Evolutionary conservation across 2,888 invertebrate species (phyloP).

Genomic region (Drosophila putrida): DNA sequence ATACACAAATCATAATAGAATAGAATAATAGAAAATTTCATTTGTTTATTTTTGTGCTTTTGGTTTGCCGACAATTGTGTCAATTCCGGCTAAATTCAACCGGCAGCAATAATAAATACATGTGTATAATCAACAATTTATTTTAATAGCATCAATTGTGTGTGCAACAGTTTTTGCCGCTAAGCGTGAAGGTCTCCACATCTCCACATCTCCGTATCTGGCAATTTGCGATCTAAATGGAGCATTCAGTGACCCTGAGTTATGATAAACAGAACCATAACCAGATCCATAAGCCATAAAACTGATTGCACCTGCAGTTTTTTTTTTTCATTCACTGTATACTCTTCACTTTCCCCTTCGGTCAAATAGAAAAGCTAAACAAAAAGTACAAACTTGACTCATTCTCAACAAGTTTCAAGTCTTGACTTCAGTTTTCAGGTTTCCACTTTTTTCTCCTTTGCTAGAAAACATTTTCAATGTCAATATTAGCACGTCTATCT

Average conservation of each 20-base stretch:
- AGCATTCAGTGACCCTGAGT: slow-evolving; percentile 55
- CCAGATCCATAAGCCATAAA: slow-evolving; percentile 36
- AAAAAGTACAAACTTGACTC: slow-evolving; percentile 50
- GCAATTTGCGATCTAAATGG: slow-evolving; percentile 52
- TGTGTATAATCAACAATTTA: slow-evolving; percentile 54
- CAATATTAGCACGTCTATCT: slow-evolving; percentile 69
- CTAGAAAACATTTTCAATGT: slow-evolving; percentile 68
- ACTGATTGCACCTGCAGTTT: slow-evolving; percentile 52
- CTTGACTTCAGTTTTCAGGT: slow-evolving; percentile 23
- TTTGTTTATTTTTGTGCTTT: slow-evolving; percentile 42
- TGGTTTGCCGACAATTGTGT: slow-evolving; percentile 58
- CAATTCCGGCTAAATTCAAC: slow-evolving; percentile 49
- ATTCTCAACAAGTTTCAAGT: slow-evolving; percentile 58
- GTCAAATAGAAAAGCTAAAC: slow-evolving; percentile 35
- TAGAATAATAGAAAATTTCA: slow-evolving; percentile 32
- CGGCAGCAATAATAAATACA: slow-evolving; percentile 23
- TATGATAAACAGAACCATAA: slow-evolving; percentile 15
- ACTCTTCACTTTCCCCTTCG: slow-evolving; percentile 34
- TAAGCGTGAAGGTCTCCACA: slow-evolving; percentile 44
- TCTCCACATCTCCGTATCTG: slow-evolving; percentile 21
- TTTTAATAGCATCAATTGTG: slow-evolving; percentile 52
- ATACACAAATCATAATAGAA: slow-evolving; percentile 32
- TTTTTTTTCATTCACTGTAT: slow-evolving; percentile 12
- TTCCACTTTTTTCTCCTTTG: slow-evolving; percentile 30
- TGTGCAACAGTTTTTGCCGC: slow-evolving; percentile 27